Conservation (phyloP, 2,797 vertebrate species). For the Rhabdophis nuchalis region DNA sequence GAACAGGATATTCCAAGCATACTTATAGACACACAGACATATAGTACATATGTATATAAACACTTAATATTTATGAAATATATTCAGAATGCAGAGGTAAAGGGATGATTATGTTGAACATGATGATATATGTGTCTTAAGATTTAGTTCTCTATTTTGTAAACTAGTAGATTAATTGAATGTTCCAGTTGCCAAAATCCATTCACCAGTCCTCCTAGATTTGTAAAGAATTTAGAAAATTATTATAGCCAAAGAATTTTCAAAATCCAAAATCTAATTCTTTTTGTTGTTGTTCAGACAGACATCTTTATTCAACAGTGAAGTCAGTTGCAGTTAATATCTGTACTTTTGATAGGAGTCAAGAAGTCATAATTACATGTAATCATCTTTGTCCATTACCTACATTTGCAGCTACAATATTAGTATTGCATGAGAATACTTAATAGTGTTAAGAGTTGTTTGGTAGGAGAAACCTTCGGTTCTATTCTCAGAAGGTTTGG, state of each 20-base stretch:
- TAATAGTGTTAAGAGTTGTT: background rate
- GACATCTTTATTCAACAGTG: background rate
- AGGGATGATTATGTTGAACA: background rate
- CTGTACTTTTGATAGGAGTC: constrained; percentile 1
- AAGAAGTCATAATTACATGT: constrained; percentile 24
- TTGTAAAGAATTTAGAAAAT: constrained; percentile 1
- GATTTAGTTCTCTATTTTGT: background rate
- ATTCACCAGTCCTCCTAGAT: background rate
- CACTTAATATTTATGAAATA: background rate
- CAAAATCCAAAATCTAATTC: background rate
- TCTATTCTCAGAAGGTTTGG: constrained; percentile 27
- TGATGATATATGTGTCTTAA: background rate
- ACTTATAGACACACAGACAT: too few relatives aligned
- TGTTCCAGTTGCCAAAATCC: background rate
- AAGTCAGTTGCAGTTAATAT: constrained; percentile 8
- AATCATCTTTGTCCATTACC: constrained; percentile 24
- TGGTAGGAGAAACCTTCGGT: background rate
- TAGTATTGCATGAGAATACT: background rate
- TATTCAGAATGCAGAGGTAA: background rate
- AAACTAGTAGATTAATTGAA: background rate
- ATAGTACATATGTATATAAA: background rate
- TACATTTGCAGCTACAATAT: constrained; percentile 19
- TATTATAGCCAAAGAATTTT: constrained; percentile 22
- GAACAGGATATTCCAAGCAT: background rate
- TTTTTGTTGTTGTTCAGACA: background rate